Percentiles rank a stretch among this genome's conserved stretches.
phyloP scores from a whole-genome alignment of 2,113 vertebrate species.

The Alosa alosa region DNA sequence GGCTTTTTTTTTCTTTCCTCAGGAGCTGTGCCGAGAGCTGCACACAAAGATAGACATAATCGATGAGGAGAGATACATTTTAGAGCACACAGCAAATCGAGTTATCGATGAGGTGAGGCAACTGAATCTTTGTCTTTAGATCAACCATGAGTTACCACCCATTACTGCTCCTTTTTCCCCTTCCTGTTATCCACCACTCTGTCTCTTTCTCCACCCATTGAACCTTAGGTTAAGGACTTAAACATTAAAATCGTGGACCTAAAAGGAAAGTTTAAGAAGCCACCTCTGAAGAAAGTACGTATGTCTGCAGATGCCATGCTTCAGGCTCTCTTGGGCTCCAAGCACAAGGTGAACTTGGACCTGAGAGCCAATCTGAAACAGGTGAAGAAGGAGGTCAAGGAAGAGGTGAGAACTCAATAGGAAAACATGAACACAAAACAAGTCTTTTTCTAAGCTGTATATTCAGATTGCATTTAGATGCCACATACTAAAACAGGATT shows the following conservation, averaged over 20 bases:
- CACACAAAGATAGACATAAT: constrained; percentile 80
- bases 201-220: background rate
- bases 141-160: background rate
- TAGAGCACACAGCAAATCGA: constrained; percentile 85
- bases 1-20: constrained; percentile 27
- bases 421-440: background rate
- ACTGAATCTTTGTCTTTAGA: background rate
- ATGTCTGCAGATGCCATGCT: constrained; percentile 98
- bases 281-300: constrained; percentile 87
- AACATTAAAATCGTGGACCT: constrained; percentile 94
- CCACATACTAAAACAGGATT: background rate
- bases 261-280: constrained; percentile 96
- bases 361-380: constrained; percentile 96
- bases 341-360: constrained; percentile 99
- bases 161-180: background rate
- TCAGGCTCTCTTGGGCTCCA: constrained; percentile 93
- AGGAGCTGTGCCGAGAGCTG: constrained; percentile 86
- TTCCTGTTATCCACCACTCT: background rate
- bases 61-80: constrained; percentile 91
- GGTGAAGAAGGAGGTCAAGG: constrained; percentile 97
- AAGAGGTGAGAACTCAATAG: constrained; percentile 79
- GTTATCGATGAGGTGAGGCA: constrained; percentile 84
- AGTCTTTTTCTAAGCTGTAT: background rate
- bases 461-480: background rate
- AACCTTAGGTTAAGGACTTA: constrained; percentile 85